phyloP scores from a whole-genome alignment of 2,113 vertebrate species.

The Chionis minor region DNA sequence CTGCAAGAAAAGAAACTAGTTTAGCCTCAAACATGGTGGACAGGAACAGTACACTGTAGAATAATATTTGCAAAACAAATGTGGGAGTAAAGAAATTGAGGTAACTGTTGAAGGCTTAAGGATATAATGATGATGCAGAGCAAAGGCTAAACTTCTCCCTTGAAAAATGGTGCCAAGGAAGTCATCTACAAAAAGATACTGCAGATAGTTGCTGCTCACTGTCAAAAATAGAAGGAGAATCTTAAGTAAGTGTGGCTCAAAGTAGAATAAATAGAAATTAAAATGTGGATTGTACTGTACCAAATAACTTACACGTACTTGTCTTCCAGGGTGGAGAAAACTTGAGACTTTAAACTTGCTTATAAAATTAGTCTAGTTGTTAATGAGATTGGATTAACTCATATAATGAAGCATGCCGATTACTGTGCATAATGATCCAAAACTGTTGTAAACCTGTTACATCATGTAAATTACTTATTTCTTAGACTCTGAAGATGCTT shows the following conservation, averaged over 20 bases:
- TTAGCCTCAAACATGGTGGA: neutral
- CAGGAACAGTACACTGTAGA: neutral
- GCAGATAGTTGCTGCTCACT: neutral
- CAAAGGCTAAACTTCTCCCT: neutral
- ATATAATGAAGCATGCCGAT: neutral
- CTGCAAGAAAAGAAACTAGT: neutral
- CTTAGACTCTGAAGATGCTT: slow-evolving; percentile 93
- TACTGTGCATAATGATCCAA: neutral
- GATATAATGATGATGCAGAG: neutral
- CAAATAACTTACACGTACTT: neutral
- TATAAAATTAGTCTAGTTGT: neutral
- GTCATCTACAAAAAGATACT: neutral
- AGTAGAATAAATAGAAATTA: neutral
- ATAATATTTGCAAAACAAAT: neutral
- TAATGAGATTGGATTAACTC: neutral
- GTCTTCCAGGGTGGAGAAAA: neutral
- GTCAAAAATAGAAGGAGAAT: neutral
- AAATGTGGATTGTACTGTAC: neutral
- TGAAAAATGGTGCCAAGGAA: neutral
- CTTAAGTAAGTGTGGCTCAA: neutral
- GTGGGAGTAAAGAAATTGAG: neutral
- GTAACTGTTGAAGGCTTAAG: neutral
- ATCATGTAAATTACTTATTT: neutral
- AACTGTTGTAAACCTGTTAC: neutral
- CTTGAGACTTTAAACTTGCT: neutral